Base-by-base conservation (phyloP, 2,113 vertebrate species). In the Entosphenus tridentatus region DNA sequence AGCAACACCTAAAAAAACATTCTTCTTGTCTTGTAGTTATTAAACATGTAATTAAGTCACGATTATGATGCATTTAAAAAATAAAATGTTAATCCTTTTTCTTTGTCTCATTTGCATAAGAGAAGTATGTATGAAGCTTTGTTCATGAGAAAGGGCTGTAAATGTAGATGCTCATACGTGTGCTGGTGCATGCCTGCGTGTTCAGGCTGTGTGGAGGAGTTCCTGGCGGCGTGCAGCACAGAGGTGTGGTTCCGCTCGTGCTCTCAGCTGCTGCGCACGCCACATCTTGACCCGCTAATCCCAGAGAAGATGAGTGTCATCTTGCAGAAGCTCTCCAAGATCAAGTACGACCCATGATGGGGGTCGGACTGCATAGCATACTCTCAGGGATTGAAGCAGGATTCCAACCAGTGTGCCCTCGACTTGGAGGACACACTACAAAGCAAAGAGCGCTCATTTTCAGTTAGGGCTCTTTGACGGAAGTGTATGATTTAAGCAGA, bases 251-350 rank as follows among this genome's bases (percentile, higher is more conserved):
- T 93, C 75, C 78, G 14, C 12, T 78, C 80, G n/a, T 80, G 78
- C 56, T 84, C 84, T 3, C 69, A 78, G 56, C 74, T 95, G 57
- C 83, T 96, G 68, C 83, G 75, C 70, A 80, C 78, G 57, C 78
- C 84, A 69, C 83, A 80, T 21, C 74, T 88, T 70, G 82, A 88
- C 72, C 73, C 80, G 59, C 75, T 73, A 1, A 74, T 81, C 68
- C 74, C 86, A 67, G 88, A 95, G 77, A 95, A 91, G 74, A 76
- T 90, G 72, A 84, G 82, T 72, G 81, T 88, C 73, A 77, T 92
- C 58, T 82, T 96, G 10, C 88, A 92, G 78, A 95, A 90, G 58
- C 86, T 95, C 74, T 93, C 88, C 57, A 81, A 79, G 75, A 83
- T 88, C 74, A 89, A 85, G 90, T 92, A 79, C 80, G 78, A 21